Evolutionary conservation across 2,113 vertebrate genomes (phyloP).

Genomic region (Hippopotamus amphibius): DNA sequence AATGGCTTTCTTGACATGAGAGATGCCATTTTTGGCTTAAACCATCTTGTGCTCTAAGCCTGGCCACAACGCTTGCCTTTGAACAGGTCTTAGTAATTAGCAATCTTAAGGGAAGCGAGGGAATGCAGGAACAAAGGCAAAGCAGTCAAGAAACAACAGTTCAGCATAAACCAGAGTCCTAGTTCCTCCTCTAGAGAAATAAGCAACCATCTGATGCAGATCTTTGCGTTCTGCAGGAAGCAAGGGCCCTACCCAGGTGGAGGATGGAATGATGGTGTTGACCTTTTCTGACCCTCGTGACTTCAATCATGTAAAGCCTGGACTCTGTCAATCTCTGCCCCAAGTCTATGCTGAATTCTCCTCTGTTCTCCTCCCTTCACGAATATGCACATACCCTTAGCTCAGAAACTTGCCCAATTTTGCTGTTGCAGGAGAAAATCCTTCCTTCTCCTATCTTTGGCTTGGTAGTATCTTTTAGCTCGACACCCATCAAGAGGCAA

Average conservation of each 20-base stretch:
- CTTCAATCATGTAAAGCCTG: background rate
- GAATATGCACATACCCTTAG: background rate
- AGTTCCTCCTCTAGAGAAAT: background rate
- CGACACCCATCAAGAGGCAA: background rate
- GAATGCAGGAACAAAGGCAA: background rate
- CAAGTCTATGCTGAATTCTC: background rate
- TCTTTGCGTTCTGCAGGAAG: background rate
- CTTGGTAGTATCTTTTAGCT: background rate
- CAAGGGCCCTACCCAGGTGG: background rate
- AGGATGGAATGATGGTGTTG: background rate
- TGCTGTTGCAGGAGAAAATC: background rate
- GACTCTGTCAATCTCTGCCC: background rate
- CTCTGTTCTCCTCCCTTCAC: background rate
- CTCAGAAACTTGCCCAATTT: background rate
- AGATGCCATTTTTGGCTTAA: background rate
- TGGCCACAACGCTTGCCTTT: background rate
- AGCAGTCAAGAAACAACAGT: background rate
- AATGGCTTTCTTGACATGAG: background rate
- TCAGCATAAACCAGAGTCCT: background rate
- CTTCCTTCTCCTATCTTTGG: background rate
- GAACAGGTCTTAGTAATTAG: background rate
- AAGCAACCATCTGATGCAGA: background rate
- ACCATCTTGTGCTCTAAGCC: background rate
- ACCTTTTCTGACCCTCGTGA: background rate
- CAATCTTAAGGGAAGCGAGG: background rate